A percentile compares a stretch with the other conserved stretches of the same genome.
phyloP scores from a whole-genome alignment of 2,113 vertebrate species.

The Micronisus gabar region DNA sequence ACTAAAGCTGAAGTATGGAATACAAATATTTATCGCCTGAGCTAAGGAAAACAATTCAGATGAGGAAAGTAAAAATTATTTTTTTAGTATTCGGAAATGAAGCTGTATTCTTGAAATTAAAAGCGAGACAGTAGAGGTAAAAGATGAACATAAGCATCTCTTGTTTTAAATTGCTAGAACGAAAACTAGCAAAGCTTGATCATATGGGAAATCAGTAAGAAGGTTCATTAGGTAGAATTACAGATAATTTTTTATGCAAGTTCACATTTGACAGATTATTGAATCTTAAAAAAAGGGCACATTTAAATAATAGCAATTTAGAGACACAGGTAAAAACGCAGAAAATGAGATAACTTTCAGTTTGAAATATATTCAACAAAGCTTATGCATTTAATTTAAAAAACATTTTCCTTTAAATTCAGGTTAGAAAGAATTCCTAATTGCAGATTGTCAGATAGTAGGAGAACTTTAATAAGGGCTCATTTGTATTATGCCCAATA shows the following conservation, averaged over 20 bases:
- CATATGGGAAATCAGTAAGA: background rate
- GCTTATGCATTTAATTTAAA: background rate
- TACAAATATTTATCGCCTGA: conserved; percentile 36
- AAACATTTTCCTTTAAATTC: background rate
- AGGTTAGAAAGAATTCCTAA: background rate
- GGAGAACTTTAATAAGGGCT: background rate
- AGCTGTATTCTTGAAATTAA: background rate
- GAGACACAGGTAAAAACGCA: background rate
- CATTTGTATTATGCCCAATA: background rate
- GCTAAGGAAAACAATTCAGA: conserved; percentile 32
- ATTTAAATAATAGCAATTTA: background rate
- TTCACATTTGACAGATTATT: background rate
- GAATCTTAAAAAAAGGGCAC: background rate
- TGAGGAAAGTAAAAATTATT: background rate
- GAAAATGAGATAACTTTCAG: background rate
- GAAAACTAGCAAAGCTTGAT: background rate
- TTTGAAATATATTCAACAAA: background rate
- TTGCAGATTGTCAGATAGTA: background rate
- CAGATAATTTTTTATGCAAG: background rate
- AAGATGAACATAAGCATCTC: background rate
- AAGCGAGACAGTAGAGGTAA: background rate
- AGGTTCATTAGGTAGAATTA: background rate
- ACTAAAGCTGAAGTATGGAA: conserved; percentile 50
- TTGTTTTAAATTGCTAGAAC: background rate
- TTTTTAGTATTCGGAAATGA: background rate